Evolutionary conservation across 2,888 invertebrate genomes (phyloP), one percentile per base, ranked within the genome.

Genomic region (Diaphora mendica): DNA sequence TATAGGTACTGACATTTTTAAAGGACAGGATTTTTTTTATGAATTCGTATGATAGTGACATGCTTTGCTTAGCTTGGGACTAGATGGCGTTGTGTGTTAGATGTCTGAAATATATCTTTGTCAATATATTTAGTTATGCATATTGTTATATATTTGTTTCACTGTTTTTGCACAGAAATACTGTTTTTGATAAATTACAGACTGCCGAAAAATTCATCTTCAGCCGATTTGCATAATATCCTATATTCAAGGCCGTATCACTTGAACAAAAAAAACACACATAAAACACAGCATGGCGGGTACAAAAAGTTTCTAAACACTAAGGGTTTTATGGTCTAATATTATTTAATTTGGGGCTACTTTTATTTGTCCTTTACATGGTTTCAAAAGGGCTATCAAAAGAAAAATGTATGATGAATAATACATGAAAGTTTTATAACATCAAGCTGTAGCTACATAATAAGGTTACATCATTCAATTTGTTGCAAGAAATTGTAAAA

Each of bases 321-420:
- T 39, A 67, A 70, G 69, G 23, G 65, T 74, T 72, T 71, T 68
- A 68, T 76, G 68, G 67, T 70, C 39, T 39, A 39, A 68, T 74
- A 65, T 33, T 35, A 65, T 68, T 70, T 79, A 83, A 78, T 74
- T 59, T 71, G 51, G 55, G 67, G 64, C 77, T 78, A 71, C 68
- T 70, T 71, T 71, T 76, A 76, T 72, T 68, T 48, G 68, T 71
- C 55, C 69, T n/a, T n/a, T 64, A 33, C 30, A 64, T 69, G 67
- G 62, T 68, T 66, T 62, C n/a, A n/a, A n/a, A n/a, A n/a, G 39
- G 35, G n/a, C 64, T 78, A 71, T 64, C 65, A 73, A 70, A 74
- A 72, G 71, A 59, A 73, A 72, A 70, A 33, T 42, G n/a, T 64
- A 62, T 67, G 20, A 78, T 82, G 80, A 80, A 84, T 83, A 76